These are phyloP conservation scores for Cephus pygmeus DNA, from an alignment of 2,888 invertebrate genomes.

Conservation along the genomic window DNA sequence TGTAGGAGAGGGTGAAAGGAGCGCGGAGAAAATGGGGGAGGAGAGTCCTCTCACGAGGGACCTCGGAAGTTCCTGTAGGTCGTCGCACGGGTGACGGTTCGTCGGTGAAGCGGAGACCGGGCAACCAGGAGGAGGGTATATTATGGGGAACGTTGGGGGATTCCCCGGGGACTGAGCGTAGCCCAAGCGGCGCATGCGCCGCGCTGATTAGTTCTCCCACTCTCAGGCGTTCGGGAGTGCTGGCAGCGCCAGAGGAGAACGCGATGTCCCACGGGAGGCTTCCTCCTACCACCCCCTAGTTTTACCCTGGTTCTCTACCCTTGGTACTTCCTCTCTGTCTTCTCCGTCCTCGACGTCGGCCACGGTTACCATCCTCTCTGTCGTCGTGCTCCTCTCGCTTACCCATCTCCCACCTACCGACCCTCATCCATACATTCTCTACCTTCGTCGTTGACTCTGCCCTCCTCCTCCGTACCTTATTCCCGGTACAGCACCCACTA, in stretches of 20 bases:
- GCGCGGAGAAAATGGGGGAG: constrained; percentile 1
- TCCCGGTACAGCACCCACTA: constrained; percentile 52
- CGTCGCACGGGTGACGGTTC: constrained; percentile 12
- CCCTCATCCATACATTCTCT: constrained; percentile 19
- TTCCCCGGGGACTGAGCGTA: constrained; percentile 51
- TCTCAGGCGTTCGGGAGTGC: constrained; percentile 53
- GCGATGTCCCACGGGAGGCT: constrained; percentile 56
- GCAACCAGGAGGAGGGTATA: constrained; percentile 40
- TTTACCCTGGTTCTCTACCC: constrained; percentile 11
- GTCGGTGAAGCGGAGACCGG: neutral
- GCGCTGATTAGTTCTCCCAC: constrained; percentile 61
- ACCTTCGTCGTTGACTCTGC: constrained; percentile 4
- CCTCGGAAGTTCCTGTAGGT: constrained; percentile 43
- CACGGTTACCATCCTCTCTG: neutral
- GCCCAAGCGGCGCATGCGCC: constrained; percentile 58
- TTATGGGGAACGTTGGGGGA: constrained; percentile 60
- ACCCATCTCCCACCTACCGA: constrained; percentile 39
- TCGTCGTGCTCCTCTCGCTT: constrained; percentile 39
- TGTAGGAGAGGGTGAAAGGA: neutral
- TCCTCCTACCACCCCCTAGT: constrained; percentile 45
- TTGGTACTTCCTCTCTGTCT: neutral
- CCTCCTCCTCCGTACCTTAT: constrained; percentile 31
- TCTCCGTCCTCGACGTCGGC: neutral
- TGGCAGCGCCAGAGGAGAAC: constrained; percentile 61
- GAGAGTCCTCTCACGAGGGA: constrained; percentile 15